Percentiles rank a stretch among this genome's conserved stretches.
Evolutionary conservation across 2,888 invertebrate species (phyloP).

Genomic region (Malthinus seriepunctatus): DNA sequence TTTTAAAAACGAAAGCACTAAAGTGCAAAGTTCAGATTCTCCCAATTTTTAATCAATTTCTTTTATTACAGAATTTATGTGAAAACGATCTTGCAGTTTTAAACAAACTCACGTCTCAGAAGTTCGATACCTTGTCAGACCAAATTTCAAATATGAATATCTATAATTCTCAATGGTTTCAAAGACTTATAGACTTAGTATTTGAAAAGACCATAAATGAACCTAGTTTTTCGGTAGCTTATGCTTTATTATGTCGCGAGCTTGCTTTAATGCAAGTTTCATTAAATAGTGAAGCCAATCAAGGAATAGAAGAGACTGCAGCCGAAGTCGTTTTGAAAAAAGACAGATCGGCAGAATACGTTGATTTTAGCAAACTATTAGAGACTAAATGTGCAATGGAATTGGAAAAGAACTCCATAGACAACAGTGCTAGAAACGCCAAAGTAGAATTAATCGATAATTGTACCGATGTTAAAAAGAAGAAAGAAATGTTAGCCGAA

Average conservation of each 20-base stretch:
- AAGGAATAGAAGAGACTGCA: no score
- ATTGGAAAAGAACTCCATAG: constrained; percentile 81
- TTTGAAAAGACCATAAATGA: constrained; percentile 91
- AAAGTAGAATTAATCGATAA: constrained; percentile 62
- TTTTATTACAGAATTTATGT: no score
- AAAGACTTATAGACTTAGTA: no score
- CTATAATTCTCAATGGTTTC: no score
- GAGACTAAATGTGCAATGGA: constrained; percentile 85
- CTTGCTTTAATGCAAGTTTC: constrained; percentile 65
- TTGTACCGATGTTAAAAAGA: constrained; percentile 65
- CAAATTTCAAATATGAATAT: no score
- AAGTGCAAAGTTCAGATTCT: no score
- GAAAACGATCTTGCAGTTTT: no score
- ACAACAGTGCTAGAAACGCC: constrained; percentile 60
- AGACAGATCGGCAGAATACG: constrained; percentile 43
- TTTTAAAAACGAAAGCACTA: no score
- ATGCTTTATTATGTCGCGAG: constrained; percentile 84
- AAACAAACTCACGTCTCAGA: no score
- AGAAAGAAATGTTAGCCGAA: constrained; percentile 69
- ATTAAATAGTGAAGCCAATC: not conserved
- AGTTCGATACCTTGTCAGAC: no score
- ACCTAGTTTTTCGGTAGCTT: constrained; percentile 89
- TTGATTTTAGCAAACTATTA: constrained; percentile 76
- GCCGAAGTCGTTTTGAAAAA: constrained; percentile 15
- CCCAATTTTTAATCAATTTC: no score